A percentile compares a stretch with the other conserved stretches of the same genome.
These are phyloP conservation scores for Montipora capitata DNA, from an alignment of 92 coral and sea anemone genomes.

Conservation along the genomic window DNA sequence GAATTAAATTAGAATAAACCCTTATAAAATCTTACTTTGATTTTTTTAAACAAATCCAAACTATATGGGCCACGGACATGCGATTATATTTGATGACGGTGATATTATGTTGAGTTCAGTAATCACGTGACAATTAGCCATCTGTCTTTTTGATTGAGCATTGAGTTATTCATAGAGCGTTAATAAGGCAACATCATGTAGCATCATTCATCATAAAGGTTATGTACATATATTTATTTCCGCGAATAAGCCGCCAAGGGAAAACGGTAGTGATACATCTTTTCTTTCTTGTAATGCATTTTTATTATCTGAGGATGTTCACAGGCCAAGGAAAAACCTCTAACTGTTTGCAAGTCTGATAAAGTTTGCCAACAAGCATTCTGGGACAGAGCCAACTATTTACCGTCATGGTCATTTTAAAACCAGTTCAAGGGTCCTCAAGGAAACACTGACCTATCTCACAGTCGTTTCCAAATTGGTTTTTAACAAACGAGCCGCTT, in stretches of 20 bases:
- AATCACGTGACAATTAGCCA: conserved; percentile 16
- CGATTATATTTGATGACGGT: not conserved
- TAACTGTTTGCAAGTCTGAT: too few species aligned
- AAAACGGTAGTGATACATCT: too few species aligned
- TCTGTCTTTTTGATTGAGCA: conserved; percentile 33
- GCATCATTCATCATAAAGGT: conserved; percentile 15
- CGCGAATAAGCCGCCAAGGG: too few species aligned
- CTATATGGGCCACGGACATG: not conserved
- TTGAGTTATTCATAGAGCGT: conserved; percentile 35
- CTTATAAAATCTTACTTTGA: not conserved
- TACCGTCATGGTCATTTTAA: too few species aligned
- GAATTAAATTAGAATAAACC: too few species aligned
- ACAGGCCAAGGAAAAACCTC: too few species aligned
- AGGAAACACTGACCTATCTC: not conserved
- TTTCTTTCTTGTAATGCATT: too few species aligned
- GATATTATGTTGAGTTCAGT: conserved; percentile 1
- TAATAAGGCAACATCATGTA: conserved; percentile 44
- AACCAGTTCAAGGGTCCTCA: not conserved
- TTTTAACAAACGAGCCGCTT: too few species aligned
- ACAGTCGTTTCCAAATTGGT: not conserved
- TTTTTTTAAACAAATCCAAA: not conserved
- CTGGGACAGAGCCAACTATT: too few species aligned
- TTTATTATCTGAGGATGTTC: too few species aligned
- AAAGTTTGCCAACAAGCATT: too few species aligned
- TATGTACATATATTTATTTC: not conserved